These are phyloP conservation scores for Aphyosemion australe DNA, from an alignment of 2,113 vertebrate species.

Conservation along the genomic window DNA sequence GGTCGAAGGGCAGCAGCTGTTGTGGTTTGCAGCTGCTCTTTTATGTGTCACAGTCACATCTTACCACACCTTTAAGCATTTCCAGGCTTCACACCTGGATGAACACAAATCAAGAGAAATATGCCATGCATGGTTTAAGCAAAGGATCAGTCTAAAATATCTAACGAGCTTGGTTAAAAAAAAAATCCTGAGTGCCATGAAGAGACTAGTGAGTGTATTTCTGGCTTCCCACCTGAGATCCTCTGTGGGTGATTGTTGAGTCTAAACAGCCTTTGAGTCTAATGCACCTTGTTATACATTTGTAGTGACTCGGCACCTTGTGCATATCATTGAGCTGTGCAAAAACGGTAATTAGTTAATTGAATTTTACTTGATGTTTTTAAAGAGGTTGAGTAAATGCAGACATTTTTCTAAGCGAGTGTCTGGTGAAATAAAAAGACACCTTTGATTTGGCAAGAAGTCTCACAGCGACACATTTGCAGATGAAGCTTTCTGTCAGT, in stretches of 20 bases:
- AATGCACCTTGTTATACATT: no score
- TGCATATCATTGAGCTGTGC: no score
- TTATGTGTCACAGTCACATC: background rate
- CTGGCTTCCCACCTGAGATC: conserved; percentile 2
- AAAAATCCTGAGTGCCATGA: conserved; percentile 16
- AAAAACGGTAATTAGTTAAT: no score
- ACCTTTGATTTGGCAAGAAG: no score
- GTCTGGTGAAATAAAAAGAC: no score
- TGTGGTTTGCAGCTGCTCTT: conserved; percentile 2
- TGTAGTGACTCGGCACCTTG: no score
- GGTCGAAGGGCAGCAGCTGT: conserved; percentile 38
- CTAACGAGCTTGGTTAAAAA: conserved; percentile 32
- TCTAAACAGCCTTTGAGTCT: no score
- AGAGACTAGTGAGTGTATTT: conserved; percentile 37
- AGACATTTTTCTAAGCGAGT: no score
- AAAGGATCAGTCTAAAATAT: conserved; percentile 6
- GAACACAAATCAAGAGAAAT: background rate
- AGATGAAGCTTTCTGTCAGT: no score
- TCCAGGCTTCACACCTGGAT: background rate
- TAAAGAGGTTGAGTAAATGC: no score
- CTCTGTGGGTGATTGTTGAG: background rate
- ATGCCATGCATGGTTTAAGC: background rate
- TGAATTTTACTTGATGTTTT: no score
- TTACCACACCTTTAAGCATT: background rate
- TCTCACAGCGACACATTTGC: no score